Evolutionary conservation across 2,113 vertebrate genomes (phyloP).

Genomic region (Pogona vitticeps): DNA sequence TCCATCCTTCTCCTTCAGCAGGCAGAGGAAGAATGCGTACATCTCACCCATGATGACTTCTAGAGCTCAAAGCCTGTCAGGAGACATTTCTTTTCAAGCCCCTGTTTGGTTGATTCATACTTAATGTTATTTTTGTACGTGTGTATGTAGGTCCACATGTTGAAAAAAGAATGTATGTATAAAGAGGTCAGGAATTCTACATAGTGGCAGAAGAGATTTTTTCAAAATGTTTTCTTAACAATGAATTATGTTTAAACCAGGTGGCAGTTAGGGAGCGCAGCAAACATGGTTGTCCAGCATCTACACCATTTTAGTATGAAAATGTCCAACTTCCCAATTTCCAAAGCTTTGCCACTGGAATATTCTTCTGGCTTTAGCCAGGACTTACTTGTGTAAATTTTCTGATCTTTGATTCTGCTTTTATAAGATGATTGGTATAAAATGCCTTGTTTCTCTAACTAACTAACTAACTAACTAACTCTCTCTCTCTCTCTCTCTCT

Average conservation of each 20-base stretch:
- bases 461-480: too few relatives aligned
- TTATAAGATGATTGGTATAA: slow-evolving; percentile 26
- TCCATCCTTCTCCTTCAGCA: background rate
- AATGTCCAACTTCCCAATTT: slow-evolving; percentile 18
- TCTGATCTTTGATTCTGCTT: background rate
- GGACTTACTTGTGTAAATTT: slow-evolving; percentile 24
- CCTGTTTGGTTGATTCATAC: background rate
- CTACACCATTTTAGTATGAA: slow-evolving; percentile 33
- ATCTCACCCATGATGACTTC: background rate
- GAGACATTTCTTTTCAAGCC: background rate
- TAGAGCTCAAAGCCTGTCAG: background rate
- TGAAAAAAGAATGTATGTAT: background rate
- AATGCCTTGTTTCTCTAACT: slow-evolving; percentile 25
- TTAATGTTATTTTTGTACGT: background rate
- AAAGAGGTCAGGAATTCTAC: background rate
- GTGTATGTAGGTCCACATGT: background rate
- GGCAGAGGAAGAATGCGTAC: background rate
- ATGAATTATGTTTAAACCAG: background rate
- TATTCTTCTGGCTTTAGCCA: background rate
- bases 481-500: background rate
- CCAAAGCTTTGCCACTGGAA: slow-evolving; percentile 40
- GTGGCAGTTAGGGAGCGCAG: background rate
- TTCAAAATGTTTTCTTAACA: background rate
- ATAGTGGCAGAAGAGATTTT: background rate
- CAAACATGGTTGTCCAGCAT: background rate